Evolutionary conservation across 2,888 invertebrate genomes (phyloP).

Genomic region (Heteromurus nitidus): DNA sequence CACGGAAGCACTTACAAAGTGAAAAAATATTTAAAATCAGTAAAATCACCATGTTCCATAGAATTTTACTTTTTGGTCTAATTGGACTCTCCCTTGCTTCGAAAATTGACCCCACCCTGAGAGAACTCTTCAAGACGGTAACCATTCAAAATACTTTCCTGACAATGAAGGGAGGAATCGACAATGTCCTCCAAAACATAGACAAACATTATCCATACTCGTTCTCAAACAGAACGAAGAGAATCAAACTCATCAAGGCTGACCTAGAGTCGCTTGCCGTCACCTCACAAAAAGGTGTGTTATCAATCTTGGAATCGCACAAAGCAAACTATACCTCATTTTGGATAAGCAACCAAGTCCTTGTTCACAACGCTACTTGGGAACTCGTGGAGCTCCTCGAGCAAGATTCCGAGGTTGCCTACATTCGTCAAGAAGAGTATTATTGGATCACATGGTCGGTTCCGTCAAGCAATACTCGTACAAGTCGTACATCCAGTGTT

Average conservation of each 20-base stretch:
- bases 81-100: too few relatives aligned
- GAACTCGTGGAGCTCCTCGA: background rate
- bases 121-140: too few relatives aligned
- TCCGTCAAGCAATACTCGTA: too few relatives aligned
- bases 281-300: slow-evolving; percentile 30
- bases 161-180: too few relatives aligned
- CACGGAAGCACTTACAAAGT: too few relatives aligned
- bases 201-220: background rate
- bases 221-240: slow-evolving; percentile 24
- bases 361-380: slow-evolving; percentile 11
- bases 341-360: slow-evolving; percentile 54
- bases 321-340: slow-evolving; percentile 1
- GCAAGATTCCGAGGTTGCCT: slow-evolving; percentile 3
- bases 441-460: background rate
- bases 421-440: slow-evolving; percentile 11
- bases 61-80: too few relatives aligned
- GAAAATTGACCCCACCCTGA: too few relatives aligned
- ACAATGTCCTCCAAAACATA: background rate
- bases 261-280: slow-evolving; percentile 33
- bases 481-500: background rate
- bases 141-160: too few relatives aligned
- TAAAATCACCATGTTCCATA: too few relatives aligned
- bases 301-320: background rate
- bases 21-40: too few relatives aligned
- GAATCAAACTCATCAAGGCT: slow-evolving; percentile 39